Conservation (phyloP, 2,797 vertebrate species). For the Acestrorhynchus altus region DNA sequence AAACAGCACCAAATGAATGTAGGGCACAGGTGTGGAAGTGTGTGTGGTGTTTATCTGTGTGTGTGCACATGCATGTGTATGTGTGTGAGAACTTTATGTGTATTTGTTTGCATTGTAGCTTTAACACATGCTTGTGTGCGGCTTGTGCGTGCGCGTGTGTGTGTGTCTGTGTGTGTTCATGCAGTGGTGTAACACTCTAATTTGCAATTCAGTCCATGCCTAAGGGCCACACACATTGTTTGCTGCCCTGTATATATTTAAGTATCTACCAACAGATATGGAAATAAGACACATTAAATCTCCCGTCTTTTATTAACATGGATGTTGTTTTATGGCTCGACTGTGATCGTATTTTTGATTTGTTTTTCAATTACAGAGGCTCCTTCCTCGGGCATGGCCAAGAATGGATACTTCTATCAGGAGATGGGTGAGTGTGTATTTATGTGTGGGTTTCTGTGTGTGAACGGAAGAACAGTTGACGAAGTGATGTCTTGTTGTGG, state of each 20-base stretch:
- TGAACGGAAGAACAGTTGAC: background rate
- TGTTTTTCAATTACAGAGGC: conserved; percentile 77
- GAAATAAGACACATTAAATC: conserved; percentile 8
- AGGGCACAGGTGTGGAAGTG: conserved; percentile 53
- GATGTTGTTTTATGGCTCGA: background rate
- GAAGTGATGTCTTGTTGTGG: background rate
- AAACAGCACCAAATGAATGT: conserved; percentile 59
- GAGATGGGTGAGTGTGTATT: conserved; percentile 87
- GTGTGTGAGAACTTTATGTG: conserved; percentile 12
- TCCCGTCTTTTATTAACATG: background rate
- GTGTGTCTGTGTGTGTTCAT: background rate
- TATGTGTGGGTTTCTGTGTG: conserved; percentile 21
- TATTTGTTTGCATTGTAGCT: background rate
- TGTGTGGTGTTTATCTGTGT: conserved; percentile 42
- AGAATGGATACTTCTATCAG: conserved; percentile 94
- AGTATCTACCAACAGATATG: background rate
- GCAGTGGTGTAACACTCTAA: conserved; percentile 12
- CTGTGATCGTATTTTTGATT: conserved; percentile 41
- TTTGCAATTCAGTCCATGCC: conserved; percentile 14
- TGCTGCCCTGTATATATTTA: background rate
- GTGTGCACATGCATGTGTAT: conserved; percentile 24
- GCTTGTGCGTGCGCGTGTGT: background rate
- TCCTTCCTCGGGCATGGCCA: conserved; percentile 89
- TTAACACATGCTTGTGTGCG: background rate
- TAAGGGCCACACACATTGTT: background rate